phyloP scores from a whole-genome alignment of 2,888 invertebrate species.

The Malthinus flaveolus region DNA sequence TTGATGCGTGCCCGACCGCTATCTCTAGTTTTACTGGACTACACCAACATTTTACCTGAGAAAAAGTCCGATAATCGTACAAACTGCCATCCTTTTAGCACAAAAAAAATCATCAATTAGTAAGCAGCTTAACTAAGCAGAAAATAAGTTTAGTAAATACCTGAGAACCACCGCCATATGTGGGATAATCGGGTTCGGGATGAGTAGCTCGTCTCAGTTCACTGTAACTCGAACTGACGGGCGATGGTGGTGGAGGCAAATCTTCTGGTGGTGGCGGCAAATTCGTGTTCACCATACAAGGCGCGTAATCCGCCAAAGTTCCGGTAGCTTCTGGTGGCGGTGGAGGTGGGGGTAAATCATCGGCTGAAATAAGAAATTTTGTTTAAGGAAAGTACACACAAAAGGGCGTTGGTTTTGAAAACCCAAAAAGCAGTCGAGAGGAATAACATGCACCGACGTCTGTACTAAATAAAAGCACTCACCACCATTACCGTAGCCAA shows the following conservation, averaged over 20 bases:
- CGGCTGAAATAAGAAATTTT: conserved; percentile 42
- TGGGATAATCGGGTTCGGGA: conserved; percentile 57
- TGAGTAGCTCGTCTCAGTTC: conserved; percentile 81
- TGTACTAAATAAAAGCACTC: not conserved
- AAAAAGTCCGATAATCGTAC: conserved; percentile 52
- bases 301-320: conserved; percentile 51
- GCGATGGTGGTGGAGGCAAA: conserved; percentile 81
- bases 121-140: not conserved
- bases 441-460: too few relatives aligned
- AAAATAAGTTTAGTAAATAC: conserved; percentile 37
- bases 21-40: too few relatives aligned
- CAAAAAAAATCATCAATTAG: conserved; percentile 10
- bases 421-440: not conserved
- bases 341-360: conserved; percentile 65
- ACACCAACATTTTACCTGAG: conserved; percentile 51
- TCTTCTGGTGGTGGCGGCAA: conserved; percentile 62
- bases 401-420: not conserved
- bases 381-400: not conserved
- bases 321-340: conserved; percentile 61
- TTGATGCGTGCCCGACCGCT: too few relatives aligned
- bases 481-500: conserved; percentile 44
- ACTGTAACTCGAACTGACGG: conserved; percentile 89
- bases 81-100: conserved; percentile 40
- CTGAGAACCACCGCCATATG: conserved; percentile 74
- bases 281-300: conserved; percentile 54